phyloP scores from a whole-genome alignment of 2,888 invertebrate genomes.

The Lochmaea capreae region DNA sequence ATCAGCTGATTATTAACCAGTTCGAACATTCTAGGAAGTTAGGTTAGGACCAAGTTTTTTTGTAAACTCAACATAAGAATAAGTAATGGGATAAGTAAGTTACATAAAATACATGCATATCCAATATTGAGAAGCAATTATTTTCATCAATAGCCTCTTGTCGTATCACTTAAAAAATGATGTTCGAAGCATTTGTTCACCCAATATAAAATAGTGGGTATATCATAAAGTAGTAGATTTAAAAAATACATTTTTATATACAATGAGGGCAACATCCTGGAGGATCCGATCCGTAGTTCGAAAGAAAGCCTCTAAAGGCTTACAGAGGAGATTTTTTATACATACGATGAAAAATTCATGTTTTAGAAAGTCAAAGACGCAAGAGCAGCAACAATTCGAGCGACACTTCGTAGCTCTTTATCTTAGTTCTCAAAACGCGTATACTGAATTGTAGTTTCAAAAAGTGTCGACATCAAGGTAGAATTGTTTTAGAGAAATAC shows the following conservation, averaged over 20 bases:
- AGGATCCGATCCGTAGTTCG: slow-evolving; percentile 6
- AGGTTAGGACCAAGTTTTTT: too few species aligned
- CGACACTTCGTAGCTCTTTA: slow-evolving; percentile 23
- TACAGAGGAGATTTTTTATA: slow-evolving; percentile 25
- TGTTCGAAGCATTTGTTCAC: not conserved
- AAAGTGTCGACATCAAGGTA: slow-evolving; percentile 24
- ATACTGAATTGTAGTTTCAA: slow-evolving; percentile 18
- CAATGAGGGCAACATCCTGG: slow-evolving; percentile 5
- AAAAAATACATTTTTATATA: not conserved
- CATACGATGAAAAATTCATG: slow-evolving; percentile 33
- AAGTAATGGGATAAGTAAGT: too few species aligned
- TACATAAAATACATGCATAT: too few species aligned
- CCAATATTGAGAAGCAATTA: too few species aligned
- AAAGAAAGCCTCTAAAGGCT: slow-evolving; percentile 27
- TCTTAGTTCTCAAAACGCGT: slow-evolving; percentile 24
- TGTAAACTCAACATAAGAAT: too few species aligned
- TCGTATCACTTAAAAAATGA: too few species aligned
- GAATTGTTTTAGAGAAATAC: slow-evolving; percentile 11
- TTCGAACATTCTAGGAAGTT: too few species aligned
- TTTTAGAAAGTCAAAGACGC: slow-evolving; percentile 29
- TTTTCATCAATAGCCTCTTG: too few species aligned
- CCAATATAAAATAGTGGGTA: not conserved
- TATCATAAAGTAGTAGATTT: not conserved
- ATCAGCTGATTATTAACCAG: too few species aligned
- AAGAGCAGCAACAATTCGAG: slow-evolving; percentile 22